Conservation (phyloP, 37 sponge, comb jelly and placozoan species). For the Theonella swinhoei region DNA sequence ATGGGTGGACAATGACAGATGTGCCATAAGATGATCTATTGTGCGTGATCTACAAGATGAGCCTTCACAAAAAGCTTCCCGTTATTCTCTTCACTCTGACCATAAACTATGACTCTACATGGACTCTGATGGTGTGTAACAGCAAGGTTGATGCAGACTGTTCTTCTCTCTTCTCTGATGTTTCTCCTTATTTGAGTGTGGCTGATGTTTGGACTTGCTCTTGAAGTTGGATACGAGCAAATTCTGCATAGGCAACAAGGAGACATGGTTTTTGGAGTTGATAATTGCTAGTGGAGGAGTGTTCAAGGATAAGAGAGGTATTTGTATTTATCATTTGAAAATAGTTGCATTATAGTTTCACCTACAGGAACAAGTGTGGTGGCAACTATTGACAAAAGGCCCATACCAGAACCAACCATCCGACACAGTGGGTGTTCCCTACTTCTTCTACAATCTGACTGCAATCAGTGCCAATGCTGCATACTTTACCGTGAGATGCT, state of each 20-base stretch:
- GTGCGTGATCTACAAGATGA: too few relatives aligned
- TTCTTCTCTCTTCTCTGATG: not conserved
- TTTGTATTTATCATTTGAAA: not conserved
- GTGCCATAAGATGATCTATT: too few relatives aligned
- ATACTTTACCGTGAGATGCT: not conserved
- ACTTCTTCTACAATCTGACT: not conserved
- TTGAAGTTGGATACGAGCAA: slow-evolving; percentile 1
- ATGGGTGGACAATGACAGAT: too few relatives aligned
- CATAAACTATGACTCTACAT: not conserved
- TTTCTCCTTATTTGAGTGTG: not conserved
- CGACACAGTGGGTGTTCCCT: not conserved
- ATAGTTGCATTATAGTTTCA: too few relatives aligned
- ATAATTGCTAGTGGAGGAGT: not conserved
- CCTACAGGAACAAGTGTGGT: not conserved
- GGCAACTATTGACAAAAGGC: not conserved
- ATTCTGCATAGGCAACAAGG: slow-evolving; percentile 9
- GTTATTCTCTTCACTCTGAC: slow-evolving; percentile 4
- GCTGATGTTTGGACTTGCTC: not conserved
- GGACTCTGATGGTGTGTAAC: not conserved
- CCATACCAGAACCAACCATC: not conserved
- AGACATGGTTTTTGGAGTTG: not conserved
- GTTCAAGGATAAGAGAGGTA: slow-evolving; percentile 8
- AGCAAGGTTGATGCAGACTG: not conserved
- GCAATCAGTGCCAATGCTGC: not conserved
- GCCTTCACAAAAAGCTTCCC: too few relatives aligned